Evolutionary conservation across 2,888 invertebrate genomes (phyloP), one percentile per base, ranked within the genome.

Genomic region (Eilema caniola): DNA sequence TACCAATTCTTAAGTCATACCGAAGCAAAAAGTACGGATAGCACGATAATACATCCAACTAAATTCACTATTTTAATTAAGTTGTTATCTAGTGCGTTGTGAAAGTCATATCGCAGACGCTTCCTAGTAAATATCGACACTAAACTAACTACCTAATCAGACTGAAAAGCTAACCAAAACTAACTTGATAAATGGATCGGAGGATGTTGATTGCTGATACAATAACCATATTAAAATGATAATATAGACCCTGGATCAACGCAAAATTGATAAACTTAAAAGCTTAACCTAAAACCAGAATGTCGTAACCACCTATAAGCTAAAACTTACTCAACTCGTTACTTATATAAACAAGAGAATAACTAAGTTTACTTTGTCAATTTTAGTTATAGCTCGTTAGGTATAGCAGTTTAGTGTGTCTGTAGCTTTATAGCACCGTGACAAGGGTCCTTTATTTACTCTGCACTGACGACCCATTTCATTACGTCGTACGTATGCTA

Each of bases 401-500:
- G 72, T 74, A 74, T 70, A 62, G 60, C 63, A 73, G 69, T 80
- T 74, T n/a, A 73, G 80, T 82, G 73, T 79, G 76, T 56, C 73
- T 63, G 16, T 65, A 77, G 74, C 77, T 79, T 82, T 70, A 78
- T 66, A 70, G n/a, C 64, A 62, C 61, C 70, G 75, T 86, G 88
- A 88, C 83, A 84, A 86, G 86, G 88, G 88, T 88, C 71, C 79
- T 83, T 81, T 85, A 85, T 85, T 87, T 83, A 83, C 83, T 75
- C 74, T 75, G 72, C 82, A 81, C 74, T 81, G 83, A 82, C 84
- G 80, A 79, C 82, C 73, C 72, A 69, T 82, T 84, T 81, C 82
- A 86, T 85, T 86, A 84, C 77, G 66, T 67, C 66, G 78, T 72
- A 72, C 73, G 75, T 82, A 82, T 82, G 80, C 82, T 84, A 78